Conservation (phyloP, 1,140 invertebrate genomes). For the Panonychus citri region DNA sequence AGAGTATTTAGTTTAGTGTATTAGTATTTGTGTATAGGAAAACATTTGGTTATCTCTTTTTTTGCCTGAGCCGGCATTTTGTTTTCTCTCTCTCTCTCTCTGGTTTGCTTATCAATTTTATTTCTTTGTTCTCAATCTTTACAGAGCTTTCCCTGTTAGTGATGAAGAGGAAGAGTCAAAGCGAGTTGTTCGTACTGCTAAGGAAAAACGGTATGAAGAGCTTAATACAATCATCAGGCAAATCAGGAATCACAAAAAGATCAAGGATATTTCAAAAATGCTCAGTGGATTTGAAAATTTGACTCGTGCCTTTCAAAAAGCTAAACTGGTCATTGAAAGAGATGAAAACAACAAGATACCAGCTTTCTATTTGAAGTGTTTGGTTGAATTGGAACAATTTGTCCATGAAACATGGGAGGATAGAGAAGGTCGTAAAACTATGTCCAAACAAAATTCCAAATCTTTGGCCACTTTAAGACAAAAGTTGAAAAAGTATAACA, state of each 20-base stretch:
- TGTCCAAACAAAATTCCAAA: constrained; percentile 78
- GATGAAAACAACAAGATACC: constrained; percentile 76
- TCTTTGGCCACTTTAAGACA: constrained; percentile 75
- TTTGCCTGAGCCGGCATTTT: background rate
- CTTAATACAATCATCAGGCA: constrained; percentile 72
- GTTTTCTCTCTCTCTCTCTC: background rate
- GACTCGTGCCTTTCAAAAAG: constrained; percentile 65
- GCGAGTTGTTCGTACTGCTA: constrained; percentile 82
- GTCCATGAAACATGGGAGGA: constrained; percentile 24
- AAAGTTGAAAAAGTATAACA: constrained; percentile 83
- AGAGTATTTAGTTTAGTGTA: no score
- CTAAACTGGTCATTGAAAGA: constrained; percentile 66
- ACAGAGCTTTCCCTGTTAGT: constrained; percentile 43
- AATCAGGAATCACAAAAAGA: constrained; percentile 85
- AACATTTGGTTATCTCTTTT: background rate
- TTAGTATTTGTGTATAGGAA: no score
- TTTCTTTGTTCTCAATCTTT: background rate
- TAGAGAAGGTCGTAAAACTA: constrained; percentile 37
- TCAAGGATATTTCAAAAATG: constrained; percentile 89
- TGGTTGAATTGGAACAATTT: constrained; percentile 87
- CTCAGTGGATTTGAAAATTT: constrained; percentile 82
- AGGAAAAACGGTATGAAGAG: constrained; percentile 91
- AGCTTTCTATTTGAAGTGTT: constrained; percentile 62
- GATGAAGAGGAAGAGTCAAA: constrained; percentile 90
- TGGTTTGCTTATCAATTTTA: constrained; percentile 11